These are phyloP conservation scores for Panulirus ornatus DNA, from an alignment of 1,140 invertebrate species.

Conservation along the genomic window DNA sequence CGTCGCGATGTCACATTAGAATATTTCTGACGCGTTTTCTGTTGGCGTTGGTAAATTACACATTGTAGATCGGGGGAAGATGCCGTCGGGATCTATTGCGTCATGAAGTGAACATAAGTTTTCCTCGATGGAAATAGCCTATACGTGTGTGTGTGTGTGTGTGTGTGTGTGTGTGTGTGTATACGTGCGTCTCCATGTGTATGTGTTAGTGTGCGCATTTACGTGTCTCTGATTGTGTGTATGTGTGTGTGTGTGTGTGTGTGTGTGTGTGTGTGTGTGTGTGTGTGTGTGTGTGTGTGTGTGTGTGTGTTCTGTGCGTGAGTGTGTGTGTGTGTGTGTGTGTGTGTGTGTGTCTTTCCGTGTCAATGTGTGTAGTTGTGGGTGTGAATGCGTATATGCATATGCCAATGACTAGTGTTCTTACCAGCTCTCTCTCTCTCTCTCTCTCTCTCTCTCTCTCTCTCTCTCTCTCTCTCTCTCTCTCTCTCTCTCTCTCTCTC, in stretches of 20 bases:
- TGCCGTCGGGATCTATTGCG: too few species aligned
- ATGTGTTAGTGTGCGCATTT: background rate
- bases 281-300: constrained; percentile 44
- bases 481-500: constrained; percentile 40
- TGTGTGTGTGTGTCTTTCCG: too few species aligned
- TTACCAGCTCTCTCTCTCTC: background rate
- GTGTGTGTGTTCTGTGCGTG: background rate
- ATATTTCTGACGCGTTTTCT: too few species aligned
- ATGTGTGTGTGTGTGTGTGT: constrained; percentile 33
- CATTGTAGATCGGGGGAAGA: too few species aligned
- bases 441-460: constrained; percentile 41
- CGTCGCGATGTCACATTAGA: too few species aligned
- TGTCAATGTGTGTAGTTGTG: too few species aligned
- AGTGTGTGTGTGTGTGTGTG: background rate
- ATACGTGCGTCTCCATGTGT: background rate
- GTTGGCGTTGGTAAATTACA: too few species aligned
- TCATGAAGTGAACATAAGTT: too few species aligned
- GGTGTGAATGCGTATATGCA: too few species aligned
- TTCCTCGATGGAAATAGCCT: too few species aligned
- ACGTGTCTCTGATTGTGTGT: background rate
- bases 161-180: constrained; percentile 45
- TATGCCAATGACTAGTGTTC: too few species aligned
- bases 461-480: constrained; percentile 42
- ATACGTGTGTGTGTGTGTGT: constrained; percentile 46
- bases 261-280: constrained; percentile 46